Base-by-base conservation (phyloP, 2,113 vertebrate genomes). In the Ictalurus punctatus region DNA sequence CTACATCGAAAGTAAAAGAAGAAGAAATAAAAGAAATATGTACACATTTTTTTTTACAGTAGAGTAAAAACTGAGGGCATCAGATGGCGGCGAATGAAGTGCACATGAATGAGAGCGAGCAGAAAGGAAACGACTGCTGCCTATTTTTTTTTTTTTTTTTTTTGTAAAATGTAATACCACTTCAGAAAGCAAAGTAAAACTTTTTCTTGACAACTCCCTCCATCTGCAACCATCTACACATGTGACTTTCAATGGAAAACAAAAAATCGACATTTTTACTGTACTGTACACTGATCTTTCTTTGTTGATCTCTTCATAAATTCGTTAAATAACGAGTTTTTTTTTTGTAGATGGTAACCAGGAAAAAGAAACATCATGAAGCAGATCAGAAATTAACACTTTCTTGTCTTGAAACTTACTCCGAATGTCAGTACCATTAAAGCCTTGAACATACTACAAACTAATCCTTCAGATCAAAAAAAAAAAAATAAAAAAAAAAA, bases 391-490 rank as follows among this genome's bases (percentile, higher is more conserved):
- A 96, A 97, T 97, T 95, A 96, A 96, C 96, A 95, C 95, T 27
- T 95, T 96, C 94, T 95, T 96, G 95, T 96, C 96, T 95, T 71
- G 93, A 95, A 95, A 97, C 48, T 96, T 96, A 92, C 96, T 97
- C 97, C 96, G 97, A 96, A 98, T 97, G 97, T 99, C 98, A 97
- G 97, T 99, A 98, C 97, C 97, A 97, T 98, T 99, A 99, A 99
- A 99, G 98, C 97, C 97, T 99, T 98, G 96, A 99, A 99, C 97
- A 97, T 97, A 99, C 95, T 96, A 96, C 96, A 98, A 98, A 98
- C 97, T 98, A 99, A 99, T 97, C 95, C 94, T 95, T 98, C 97
- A 95, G 95, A 98, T 98, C 97, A 48, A 48, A 3, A 97, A 97
- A 52, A 98, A 98, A 94, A 98, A 97, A 98, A 98, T 94, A 98